Conservation (phyloP, 2,113 vertebrate species). For the Heptranchias perlo region DNA sequence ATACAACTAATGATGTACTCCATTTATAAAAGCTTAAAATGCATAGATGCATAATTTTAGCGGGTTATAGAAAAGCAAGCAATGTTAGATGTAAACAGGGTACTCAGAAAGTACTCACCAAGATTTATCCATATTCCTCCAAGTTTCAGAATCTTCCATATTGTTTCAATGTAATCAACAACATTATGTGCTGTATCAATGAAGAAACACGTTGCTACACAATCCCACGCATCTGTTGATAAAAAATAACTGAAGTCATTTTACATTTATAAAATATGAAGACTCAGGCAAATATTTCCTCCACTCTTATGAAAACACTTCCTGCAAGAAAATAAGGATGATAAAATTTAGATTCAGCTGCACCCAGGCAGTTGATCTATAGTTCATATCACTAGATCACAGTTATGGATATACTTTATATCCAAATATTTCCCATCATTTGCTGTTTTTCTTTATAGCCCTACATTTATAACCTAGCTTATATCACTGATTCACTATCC, state of each 20-base stretch:
- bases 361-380: not conserved
- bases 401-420: not conserved
- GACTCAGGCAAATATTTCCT: not conserved
- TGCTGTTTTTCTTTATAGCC: not conserved
- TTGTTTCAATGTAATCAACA: slow-evolving; percentile 93
- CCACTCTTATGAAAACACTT: not conserved
- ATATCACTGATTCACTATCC: not conserved
- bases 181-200: slow-evolving; percentile 98
- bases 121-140: slow-evolving; percentile 98
- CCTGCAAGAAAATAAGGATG: not conserved
- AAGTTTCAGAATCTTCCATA: slow-evolving; percentile 97
- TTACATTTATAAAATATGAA: not conserved
- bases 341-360: not conserved
- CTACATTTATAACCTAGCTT: not conserved
- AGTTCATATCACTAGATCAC: not conserved
- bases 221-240: slow-evolving; percentile 83
- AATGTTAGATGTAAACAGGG: not conserved
- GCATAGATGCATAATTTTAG: not conserved
- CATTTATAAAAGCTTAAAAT: not conserved
- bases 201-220: slow-evolving; percentile 96
- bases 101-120: slow-evolving; percentile 61
- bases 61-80: not conserved
- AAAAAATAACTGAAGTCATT: slow-evolving; percentile 40
- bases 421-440: too few relatives aligned
- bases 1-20: not conserved